Conservation (phyloP, 1,140 invertebrate species). For the Harlomillsia oculata region DNA sequence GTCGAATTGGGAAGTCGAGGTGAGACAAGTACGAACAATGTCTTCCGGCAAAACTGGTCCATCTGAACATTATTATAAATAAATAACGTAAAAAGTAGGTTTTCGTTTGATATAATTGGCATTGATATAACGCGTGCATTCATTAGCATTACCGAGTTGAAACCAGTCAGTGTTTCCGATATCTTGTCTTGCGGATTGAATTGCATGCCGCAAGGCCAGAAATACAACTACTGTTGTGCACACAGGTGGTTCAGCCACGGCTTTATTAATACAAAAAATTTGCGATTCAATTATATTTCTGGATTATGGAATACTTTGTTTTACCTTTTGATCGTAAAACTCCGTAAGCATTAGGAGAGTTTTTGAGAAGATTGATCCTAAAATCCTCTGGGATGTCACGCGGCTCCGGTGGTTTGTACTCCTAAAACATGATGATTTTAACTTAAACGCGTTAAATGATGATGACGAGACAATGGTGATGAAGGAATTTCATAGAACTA, state of each 20-base stretch:
- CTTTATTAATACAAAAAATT: constrained; percentile 41
- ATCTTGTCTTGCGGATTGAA: constrained; percentile 54
- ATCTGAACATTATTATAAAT: constrained; percentile 5
- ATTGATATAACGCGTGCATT: too few relatives aligned
- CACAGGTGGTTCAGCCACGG: constrained; percentile 66
- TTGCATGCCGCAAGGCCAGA: constrained; percentile 60
- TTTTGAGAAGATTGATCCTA: constrained; percentile 42
- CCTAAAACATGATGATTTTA: constrained; percentile 23
- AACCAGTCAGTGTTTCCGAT: constrained; percentile 36
- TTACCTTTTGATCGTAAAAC: constrained; percentile 36
- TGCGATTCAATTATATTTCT: background rate
- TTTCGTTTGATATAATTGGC: background rate
- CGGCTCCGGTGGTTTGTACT: constrained; percentile 43
- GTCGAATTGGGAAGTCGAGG: background rate
- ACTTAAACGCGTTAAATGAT: too few relatives aligned
- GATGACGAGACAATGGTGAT: too few relatives aligned
- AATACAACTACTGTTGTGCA: constrained; percentile 54
- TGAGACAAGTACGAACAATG: constrained; percentile 7
- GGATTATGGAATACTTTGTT: background rate
- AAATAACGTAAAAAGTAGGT: background rate
- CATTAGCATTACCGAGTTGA: constrained; percentile 12
- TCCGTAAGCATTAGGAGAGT: constrained; percentile 42
- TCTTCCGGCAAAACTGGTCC: constrained; percentile 15
- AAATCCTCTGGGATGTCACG: constrained; percentile 46
- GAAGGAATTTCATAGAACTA: background rate